Evolutionary conservation across 2,113 vertebrate genomes (phyloP), one percentile per base, ranked within the genome.

Genomic region (Pachycephala philippinensis): DNA sequence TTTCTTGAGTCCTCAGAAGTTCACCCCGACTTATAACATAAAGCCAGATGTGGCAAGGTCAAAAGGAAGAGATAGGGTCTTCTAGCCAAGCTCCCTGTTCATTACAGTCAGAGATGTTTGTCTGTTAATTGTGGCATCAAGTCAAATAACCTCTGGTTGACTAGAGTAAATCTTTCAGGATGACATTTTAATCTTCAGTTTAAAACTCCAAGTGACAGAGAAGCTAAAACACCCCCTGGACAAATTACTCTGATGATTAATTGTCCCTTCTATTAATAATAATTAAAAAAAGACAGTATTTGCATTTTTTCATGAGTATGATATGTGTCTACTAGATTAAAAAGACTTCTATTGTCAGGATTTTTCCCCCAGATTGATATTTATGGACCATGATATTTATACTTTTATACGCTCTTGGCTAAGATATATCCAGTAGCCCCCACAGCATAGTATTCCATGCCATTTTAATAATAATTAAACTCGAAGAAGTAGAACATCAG

Each of bases 201-300:
- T 65, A 87, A 94, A 91, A 93, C 13, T 81, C 33, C 19, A 72
- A 94, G 66, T 77, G 71, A 89, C 75, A 93, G 24, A 80, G 68
- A 96, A 72, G n/a, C 7, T 53, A 83, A 59, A 95, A 87, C 19
- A 83, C 40, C 54, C 40, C 23, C 31, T 76, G 71, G 54, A 83
- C 19, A 95, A 94, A 83, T 93, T 91, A 83, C 56, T 93, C 49
- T 65, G 69, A 57, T 83, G 76, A 91, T 94, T 91, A 93, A 94
- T 93, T 91, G 47, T 6, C 15, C 13, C 15, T 71, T 74, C 13
- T 64, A 49, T 78, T 45, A 37, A 49, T 84, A 66, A 68, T 40
- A 37, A 33, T 44, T 27, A 35, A 0, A 13, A 91, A 72, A 28
- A 4, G 22, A 60, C 33, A 64, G 6, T 24, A 61, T 75, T 64